Evolutionary conservation across 2,888 invertebrate genomes (phyloP), one percentile per base, ranked within the genome.

Genomic region (Pyrocoelia pectoralis): DNA sequence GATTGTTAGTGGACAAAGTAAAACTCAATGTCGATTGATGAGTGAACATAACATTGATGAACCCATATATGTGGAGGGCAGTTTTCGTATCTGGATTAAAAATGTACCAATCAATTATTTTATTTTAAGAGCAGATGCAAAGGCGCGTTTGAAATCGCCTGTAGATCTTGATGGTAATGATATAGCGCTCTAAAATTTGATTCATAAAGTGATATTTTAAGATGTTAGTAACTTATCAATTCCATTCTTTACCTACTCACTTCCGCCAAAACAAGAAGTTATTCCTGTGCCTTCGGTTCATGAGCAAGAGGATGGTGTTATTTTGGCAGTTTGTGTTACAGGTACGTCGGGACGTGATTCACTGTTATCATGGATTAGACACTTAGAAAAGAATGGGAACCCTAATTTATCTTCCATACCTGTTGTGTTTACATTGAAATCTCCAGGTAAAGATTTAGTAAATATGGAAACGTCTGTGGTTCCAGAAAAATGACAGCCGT

Each of bases 311-410:
- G 97, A 98, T 81, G 96, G 95, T 2, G 92, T 91, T 0, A 90
- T 97, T 73, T 87, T 94, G 69, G 91, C 91, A 6, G 84, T 95
- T 53, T 95, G 95, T 82, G 94, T 95, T 18, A 97, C 97, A 61
- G 97, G 97, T 53, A 91, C 93, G 8, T 93, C 94, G 12, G 91
- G 92, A 61, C 89, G 94, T 81, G 96, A 97, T 81, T 97, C 97
- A 0, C 81, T 98, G 5, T 81, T 97, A n/a, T 94, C 95, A 0
- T 98, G 93, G 96, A 89, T 97, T 74, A 86, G 94, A 55, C 85
- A 91, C 73, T 79, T 96, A 68, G 92, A 96, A 79, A 86, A 85
- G 61, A 83, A 89, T 74, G 88, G 86, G 0, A 94, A 95, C 82
- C 91, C 94, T 0, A 78, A 84, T 8, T 81, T 98, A 61, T 85